Base-by-base conservation (phyloP, 2,888 invertebrate genomes). In the Scaptomyza polygonia region DNA sequence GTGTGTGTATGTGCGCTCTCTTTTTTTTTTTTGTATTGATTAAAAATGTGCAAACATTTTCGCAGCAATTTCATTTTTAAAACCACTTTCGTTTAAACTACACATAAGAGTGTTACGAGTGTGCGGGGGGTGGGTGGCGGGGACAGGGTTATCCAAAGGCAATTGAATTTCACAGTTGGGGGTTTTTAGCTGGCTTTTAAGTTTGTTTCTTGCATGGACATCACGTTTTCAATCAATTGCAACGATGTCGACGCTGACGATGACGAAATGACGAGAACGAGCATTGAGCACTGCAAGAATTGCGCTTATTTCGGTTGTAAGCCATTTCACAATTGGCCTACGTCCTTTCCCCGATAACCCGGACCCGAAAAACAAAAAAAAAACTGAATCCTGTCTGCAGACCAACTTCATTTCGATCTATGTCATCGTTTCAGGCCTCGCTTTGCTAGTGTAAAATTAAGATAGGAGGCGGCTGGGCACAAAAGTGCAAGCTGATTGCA, bases 181-280 rank as follows among this genome's bases (percentile, higher is more conserved):
- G 44, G 54, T 27, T 56, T 58, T 63, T 52, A 69, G 56, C 39
- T 59, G 70, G 88, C 62, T 79, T 87, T 87, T 87, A 87, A 83
- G 82, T 85, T 82, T 79, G 79, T 82, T 85, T 82, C 83, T 79
- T 79, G 88, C 78, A 84, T 86, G 86, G 84, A 83, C 81, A 88
- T 84, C 84, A 84, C 84, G 84, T 84, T 88, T 84, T 84, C 88
- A 84, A 84, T 84, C 84, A 84, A 88, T 88, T 88, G 84, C 88
- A 86, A 83, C 81, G 80, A 77, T 86, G 69, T 64, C 73, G 56
- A 72, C 71, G 65, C 62, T 54, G 53, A 58, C 59, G 36, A 51
- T 36, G 57, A 63, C 32, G 47, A 32, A 43, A 36, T 11, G 36
- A 62, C 32, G 55, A 53, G 42, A 11, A 49, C 18, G 48, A 47